phyloP scores from a whole-genome alignment of 2,113 vertebrate species.

The Ciconia stormi region DNA sequence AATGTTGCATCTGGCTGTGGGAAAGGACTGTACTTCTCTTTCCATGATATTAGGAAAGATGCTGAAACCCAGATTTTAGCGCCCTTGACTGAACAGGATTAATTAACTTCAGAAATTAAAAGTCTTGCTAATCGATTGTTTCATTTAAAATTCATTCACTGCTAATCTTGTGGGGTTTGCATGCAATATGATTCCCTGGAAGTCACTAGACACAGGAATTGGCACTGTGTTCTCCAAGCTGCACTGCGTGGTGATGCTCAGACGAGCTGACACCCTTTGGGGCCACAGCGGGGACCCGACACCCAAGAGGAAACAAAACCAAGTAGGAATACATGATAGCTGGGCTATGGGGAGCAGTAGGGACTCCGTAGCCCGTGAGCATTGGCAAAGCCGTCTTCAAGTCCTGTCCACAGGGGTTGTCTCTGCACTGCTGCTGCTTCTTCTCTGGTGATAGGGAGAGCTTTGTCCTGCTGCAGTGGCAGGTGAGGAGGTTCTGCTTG shows the following conservation, averaged over 20 bases:
- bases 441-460: background rate
- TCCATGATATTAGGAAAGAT: background rate
- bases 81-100: background rate
- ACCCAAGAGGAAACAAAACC: background rate
- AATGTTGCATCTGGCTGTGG: background rate
- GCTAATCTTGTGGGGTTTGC: background rate
- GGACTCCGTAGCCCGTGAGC: background rate
- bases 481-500: background rate
- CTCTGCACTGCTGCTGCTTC: background rate
- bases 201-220: background rate
- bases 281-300: background rate
- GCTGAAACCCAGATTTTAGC: background rate
- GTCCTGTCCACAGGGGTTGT: background rate
- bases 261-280: background rate
- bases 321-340: background rate
- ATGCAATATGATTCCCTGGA: background rate
- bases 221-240: background rate
- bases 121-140: background rate
- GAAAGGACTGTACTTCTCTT: background rate
- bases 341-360: background rate
- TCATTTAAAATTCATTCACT: background rate
- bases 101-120: slow-evolving; percentile 1
- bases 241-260: fast-evolving
- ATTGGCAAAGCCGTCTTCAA: background rate
- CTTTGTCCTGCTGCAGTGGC: background rate